phyloP scores from a whole-genome alignment of 2,888 invertebrate species.

The Drosophila infuscata region DNA sequence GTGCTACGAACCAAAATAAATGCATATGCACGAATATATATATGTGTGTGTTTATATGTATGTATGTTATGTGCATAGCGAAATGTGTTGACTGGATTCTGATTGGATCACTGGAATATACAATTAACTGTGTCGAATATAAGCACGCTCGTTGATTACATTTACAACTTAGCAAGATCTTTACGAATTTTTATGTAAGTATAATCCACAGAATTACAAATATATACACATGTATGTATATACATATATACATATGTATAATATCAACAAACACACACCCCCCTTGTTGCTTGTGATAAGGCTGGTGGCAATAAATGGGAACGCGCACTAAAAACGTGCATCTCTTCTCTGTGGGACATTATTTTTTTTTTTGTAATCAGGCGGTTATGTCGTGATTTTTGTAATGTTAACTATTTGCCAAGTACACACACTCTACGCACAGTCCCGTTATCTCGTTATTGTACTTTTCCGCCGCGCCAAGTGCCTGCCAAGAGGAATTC shows the following conservation, averaged over 20 bases:
- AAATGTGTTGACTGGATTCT: constrained; percentile 53
- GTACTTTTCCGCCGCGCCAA: constrained; percentile 53
- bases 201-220: constrained; percentile 8
- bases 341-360: constrained; percentile 33
- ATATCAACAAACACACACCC: constrained; percentile 49
- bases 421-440: constrained; percentile 63
- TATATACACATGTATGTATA: neutral
- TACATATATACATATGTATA: constrained; percentile 10
- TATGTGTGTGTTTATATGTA: constrained; percentile 22
- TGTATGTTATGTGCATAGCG: constrained; percentile 40
- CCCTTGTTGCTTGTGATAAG: constrained; percentile 44
- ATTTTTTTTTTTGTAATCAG: constrained; percentile 43
- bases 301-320: constrained; percentile 21
- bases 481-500: constrained; percentile 15
- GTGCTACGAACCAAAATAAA: constrained; percentile 73
- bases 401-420: constrained; percentile 45
- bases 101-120: constrained; percentile 51
- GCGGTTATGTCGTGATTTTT: constrained; percentile 64
- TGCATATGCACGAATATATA: constrained; percentile 46
- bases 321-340: constrained; percentile 54
- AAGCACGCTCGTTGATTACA: constrained; percentile 34
- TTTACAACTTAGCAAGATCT: constrained; percentile 43
- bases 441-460: constrained; percentile 61
- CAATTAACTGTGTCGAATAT: constrained; percentile 17
- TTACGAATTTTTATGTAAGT: constrained; percentile 70